These are phyloP conservation scores for Lasius fuliginosus DNA, from an alignment of 2,888 invertebrate species.

Conservation along the genomic window DNA sequence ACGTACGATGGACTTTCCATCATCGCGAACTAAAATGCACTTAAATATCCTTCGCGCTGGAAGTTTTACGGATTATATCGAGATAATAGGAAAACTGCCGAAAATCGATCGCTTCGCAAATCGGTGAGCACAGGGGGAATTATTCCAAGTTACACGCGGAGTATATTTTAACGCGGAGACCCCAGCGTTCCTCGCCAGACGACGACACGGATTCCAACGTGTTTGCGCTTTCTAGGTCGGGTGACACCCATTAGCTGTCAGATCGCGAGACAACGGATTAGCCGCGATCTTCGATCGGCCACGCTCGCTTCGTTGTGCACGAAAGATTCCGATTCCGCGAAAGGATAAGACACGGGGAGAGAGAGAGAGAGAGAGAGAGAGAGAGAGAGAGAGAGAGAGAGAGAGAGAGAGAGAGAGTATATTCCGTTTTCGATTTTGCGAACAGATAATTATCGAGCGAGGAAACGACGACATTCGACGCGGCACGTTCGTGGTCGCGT, in stretches of 20 bases:
- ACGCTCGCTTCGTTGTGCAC: conserved; percentile 7
- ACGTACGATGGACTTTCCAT: not conserved
- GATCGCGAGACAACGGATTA: conserved; percentile 63
- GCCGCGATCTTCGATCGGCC: conserved; percentile 12
- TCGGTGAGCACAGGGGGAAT: not conserved
- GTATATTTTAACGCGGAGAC: not conserved
- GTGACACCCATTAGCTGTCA: conserved; percentile 81
- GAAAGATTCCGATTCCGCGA: conserved; percentile 42
- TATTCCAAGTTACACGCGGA: conserved; percentile 1
- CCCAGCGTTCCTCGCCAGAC: not conserved
- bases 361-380: not conserved
- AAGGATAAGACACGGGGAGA: conserved; percentile 51
- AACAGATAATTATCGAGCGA: not conserved
- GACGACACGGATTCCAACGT: conserved; percentile 17
- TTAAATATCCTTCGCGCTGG: not conserved
- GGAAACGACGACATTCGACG: conserved; percentile 33
- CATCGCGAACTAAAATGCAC: not conserved
- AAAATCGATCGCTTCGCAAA: conserved; percentile 35
- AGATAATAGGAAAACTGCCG: not conserved
- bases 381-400: not conserved
- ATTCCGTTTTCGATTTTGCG: not conserved
- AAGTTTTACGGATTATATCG: not conserved
- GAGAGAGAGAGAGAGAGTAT: not conserved
- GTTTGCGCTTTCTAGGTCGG: conserved; percentile 55
- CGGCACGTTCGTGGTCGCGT: conserved; percentile 42